Percentiles rank a stretch among this genome's conserved stretches.
Conservation (phyloP, 2,888 invertebrate species). For the Morpho deidamia region DNA sequence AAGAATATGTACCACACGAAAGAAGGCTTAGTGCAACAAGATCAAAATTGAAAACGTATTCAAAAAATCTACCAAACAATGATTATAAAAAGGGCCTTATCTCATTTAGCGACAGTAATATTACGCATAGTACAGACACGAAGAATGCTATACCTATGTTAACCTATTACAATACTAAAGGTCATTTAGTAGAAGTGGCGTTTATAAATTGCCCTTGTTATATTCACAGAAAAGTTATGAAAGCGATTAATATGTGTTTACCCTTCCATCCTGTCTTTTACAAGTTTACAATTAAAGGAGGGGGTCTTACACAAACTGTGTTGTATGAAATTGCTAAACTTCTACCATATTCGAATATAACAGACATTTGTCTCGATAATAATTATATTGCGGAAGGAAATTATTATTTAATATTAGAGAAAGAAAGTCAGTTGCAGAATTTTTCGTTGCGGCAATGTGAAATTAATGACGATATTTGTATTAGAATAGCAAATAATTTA, state of each 20-base stretch:
- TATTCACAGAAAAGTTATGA: conserved; percentile 36
- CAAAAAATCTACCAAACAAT: neutral
- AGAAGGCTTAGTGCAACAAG: conserved; percentile 1
- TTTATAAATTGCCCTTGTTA: conserved; percentile 26
- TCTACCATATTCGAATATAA: conserved; percentile 42
- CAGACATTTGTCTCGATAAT: conserved; percentile 47
- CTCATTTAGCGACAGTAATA: neutral
- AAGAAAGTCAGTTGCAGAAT: conserved; percentile 34
- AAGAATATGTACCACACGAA: conserved; percentile 3
- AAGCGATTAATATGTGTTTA: conserved; percentile 36
- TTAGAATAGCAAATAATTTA: conserved; percentile 34
- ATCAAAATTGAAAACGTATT: conserved; percentile 3
- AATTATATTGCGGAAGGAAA: conserved; percentile 36
- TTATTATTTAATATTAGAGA: conserved; percentile 40
- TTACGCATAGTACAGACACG: neutral
- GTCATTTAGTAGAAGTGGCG: conserved; percentile 37
- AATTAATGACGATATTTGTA: conserved; percentile 37
- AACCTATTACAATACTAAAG: conserved; percentile 35
- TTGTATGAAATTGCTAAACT: conserved; percentile 40
- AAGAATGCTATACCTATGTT: conserved; percentile 26
- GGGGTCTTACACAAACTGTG: conserved; percentile 26
- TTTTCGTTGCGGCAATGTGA: conserved; percentile 45
- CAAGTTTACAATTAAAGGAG: conserved; percentile 35
- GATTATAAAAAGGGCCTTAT: neutral
- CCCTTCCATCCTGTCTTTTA: conserved; percentile 41